Conservation (phyloP, 2,888 invertebrate species). For the Agrenia bidenticulata region DNA sequence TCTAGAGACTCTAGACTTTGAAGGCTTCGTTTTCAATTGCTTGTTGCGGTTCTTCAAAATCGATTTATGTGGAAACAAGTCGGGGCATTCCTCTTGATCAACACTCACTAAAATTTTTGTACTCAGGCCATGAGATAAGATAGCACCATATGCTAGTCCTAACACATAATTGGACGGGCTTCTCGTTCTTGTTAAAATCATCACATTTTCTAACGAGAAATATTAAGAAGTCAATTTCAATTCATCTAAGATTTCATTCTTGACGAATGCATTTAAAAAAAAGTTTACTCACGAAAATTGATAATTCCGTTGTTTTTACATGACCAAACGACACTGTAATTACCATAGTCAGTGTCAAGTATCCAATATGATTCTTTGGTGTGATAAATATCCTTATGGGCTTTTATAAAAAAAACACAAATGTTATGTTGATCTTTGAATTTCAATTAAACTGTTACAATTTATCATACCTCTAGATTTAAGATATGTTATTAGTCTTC, state of each 20-base stretch:
- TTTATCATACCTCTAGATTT: too few relatives aligned
- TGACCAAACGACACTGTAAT: slow-evolving; percentile 16
- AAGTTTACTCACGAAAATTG: slow-evolving; percentile 11
- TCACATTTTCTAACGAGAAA: too few relatives aligned
- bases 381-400: too few relatives aligned
- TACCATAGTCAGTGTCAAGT: slow-evolving; percentile 11
- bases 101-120: not conserved
- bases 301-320: slow-evolving; percentile 6
- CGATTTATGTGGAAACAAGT: not conserved
- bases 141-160: slow-evolving; percentile 7
- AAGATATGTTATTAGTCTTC: too few relatives aligned
- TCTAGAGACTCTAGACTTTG: too few relatives aligned
- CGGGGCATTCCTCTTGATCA: slow-evolving; percentile 11
- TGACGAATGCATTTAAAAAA: not conserved
- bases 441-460: too few relatives aligned
- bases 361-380: slow-evolving; percentile 9
- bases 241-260: not conserved
- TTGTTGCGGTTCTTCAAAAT: too few relatives aligned
- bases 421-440: too few relatives aligned
- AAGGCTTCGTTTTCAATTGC: too few relatives aligned
- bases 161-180: not conserved
- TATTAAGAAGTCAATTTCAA: not conserved
- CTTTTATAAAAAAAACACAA: too few relatives aligned
- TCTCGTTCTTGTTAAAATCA: not conserved
- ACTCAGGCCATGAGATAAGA: not conserved